Conservation (phyloP, 2,888 invertebrate species). For the Tiliacea citrago region DNA sequence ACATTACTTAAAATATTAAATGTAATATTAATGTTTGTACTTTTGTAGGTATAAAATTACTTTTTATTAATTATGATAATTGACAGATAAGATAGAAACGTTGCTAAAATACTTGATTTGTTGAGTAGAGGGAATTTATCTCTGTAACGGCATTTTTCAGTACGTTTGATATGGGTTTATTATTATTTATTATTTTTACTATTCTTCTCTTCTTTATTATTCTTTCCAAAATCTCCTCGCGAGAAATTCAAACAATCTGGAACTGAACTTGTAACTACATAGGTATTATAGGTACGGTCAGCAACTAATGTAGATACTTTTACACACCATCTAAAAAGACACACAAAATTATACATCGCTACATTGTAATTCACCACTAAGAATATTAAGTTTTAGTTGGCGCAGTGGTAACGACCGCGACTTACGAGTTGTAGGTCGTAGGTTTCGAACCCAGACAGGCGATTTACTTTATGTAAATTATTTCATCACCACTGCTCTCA, state of each 20-base stretch:
- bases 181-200: background rate
- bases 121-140: background rate
- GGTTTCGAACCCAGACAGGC: no score
- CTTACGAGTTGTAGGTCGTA: no score
- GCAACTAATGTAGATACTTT: background rate
- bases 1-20: background rate
- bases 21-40: no score
- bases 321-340: background rate
- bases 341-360: background rate
- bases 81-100: background rate
- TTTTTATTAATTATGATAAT: background rate
- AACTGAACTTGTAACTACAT: background rate
- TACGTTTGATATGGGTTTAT: background rate
- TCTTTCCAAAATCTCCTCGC: background rate
- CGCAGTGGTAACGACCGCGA: no score
- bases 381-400: background rate
- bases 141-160: background rate
- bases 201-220: background rate
- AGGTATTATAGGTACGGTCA: background rate
- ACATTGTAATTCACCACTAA: background rate
- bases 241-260: background rate
- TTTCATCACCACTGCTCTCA: no score
- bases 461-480: no score
- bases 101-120: slow-evolving; percentile 2
- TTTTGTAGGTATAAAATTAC: no score